Evolutionary conservation across 92 coral and sea anemone species (phyloP), one percentile per base, ranked within the genome.

Genomic region (Montipora capitata): DNA sequence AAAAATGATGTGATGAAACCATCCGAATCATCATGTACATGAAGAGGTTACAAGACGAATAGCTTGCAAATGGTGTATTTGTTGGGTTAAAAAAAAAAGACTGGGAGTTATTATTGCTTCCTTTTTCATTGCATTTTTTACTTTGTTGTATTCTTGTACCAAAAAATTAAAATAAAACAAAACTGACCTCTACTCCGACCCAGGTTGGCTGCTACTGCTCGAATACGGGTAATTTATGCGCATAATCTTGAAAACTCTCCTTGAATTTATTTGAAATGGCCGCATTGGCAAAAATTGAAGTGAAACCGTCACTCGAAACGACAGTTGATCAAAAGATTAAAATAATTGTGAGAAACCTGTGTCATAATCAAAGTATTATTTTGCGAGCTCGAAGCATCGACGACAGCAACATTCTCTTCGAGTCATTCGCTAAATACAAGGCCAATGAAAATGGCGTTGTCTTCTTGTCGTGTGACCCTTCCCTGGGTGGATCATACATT

Each of bases 361-460:
- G 56, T 40, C 86, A 86, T 7, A 48, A 63, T 3, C 87, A 80
- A 10, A n/a, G 45, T 49, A 51, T 80, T 38, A 80, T 79, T 12
- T 64, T 87, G n/a, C 74, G 61, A 40, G 87, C 91, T 62, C 83
- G 52, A 56, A 49, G 78, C 43, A 51, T 73, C 48, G 91, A 87
- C 40, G 91, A 87, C n/a, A 72, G 76, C 65, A 74, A 72, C 35
- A 80, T 63, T 17, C 76, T 49, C 14, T 81, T 87, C 64, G 91
- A 80, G 74, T 80, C 91, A 27, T 71, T 62, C 42, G 91, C 91
- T 63, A 63, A 17, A 58, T 87, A 80, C 82, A 62, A 87, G 6
- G 78, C 81, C 87, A 68, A 80, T 14, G 76, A 72, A 35, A 58
- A 43, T 87, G 91, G 91, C 42, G 91, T 52, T 9, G 87, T 87